Evolutionary conservation across 2,888 invertebrate species (phyloP).

Genomic region (Melanchra persicariae): DNA sequence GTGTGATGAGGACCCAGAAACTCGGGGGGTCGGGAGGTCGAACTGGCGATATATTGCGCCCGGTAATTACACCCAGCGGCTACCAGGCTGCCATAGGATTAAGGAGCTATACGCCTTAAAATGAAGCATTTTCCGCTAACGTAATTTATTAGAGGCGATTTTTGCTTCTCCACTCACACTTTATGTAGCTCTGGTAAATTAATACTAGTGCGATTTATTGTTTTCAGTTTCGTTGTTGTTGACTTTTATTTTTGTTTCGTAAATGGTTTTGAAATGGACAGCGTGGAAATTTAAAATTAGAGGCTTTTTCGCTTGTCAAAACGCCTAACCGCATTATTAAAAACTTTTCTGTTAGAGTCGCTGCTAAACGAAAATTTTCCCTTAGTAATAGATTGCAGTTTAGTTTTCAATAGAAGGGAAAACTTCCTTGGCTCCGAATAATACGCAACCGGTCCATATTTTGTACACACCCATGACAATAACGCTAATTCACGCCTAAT

Average conservation of each 20-base stretch:
- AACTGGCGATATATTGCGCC: constrained; percentile 83
- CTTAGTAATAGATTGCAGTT: constrained; percentile 4
- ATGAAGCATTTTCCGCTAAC: constrained; percentile 82
- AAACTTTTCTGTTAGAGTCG: background rate
- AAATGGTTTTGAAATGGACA: constrained; percentile 30
- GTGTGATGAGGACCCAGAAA: constrained; percentile 81
- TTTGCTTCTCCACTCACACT: constrained; percentile 72
- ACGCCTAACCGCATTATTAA: background rate
- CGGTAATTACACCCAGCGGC: constrained; percentile 86
- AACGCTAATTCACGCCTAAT: constrained; percentile 64
- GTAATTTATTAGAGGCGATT: constrained; percentile 79
- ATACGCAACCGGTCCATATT: constrained; percentile 21
- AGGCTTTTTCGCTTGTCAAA: constrained; percentile 10
- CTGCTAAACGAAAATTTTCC: background rate
- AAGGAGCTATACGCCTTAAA: constrained; percentile 84
- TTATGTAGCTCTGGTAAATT: constrained; percentile 73
- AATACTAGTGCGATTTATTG: constrained; percentile 66
- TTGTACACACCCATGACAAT: constrained; percentile 47
- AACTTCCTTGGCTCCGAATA: background rate
- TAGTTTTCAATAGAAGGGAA: constrained; percentile 5
- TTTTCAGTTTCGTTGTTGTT: constrained; percentile 50
- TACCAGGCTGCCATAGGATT: constrained; percentile 84
- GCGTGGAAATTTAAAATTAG: constrained; percentile 25
- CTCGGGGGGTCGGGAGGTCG: constrained; percentile 70
- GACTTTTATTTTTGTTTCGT: constrained; percentile 47